Base-by-base conservation (phyloP, 1,140 invertebrate genomes). In the Drosophila novamexicana region DNA sequence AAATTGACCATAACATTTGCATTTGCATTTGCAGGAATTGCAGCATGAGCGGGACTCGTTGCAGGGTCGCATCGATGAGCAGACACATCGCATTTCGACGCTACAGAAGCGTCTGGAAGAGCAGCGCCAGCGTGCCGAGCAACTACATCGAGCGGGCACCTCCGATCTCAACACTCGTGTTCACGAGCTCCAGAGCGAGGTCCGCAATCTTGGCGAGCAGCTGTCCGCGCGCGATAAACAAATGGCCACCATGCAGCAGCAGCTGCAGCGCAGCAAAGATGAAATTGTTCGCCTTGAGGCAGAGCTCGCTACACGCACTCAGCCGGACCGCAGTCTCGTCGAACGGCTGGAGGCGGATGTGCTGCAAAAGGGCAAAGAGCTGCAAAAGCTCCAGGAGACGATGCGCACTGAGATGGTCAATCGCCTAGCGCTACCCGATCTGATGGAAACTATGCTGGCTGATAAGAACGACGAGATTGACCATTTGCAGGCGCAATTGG, bases 71-170 rank as follows among this genome's bases (percentile, higher is more conserved):
- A 95, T 96, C 71, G 96, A 96, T 29, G 96, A 97, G 83, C 96
- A 97, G 90, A 93, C 97, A 61, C 94, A 96, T 61, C 94, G 96
- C 82, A 96, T 97, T 61, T 96, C 96, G 45, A 94, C 95, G 1
- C 93, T 97, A 74, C 95, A 96, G 69, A 95, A 96, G 62, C 94
- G 96, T 14, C 93, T 97, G 37, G 96, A 97, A 89, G 95, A 96
- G 76, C 96, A 96, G 77, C 93, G 96, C 7, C 94, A 95, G 75
- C 95, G 95, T 47, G 95, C 95, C 1, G 95, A 96, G 59, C 95
- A 95, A 66, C 94, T 95, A 8, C 95, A 96, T 68, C 94, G 95
- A 73, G 94, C 95, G 73, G 95, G 94, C 29, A 95, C 95, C 40
- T 94, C 94, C 0, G 94, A 95, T 37, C 92, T 96, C 2, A 94